Evolutionary conservation across 2,888 invertebrate genomes (phyloP).

Genomic region (Brachyopa scutellaris): DNA sequence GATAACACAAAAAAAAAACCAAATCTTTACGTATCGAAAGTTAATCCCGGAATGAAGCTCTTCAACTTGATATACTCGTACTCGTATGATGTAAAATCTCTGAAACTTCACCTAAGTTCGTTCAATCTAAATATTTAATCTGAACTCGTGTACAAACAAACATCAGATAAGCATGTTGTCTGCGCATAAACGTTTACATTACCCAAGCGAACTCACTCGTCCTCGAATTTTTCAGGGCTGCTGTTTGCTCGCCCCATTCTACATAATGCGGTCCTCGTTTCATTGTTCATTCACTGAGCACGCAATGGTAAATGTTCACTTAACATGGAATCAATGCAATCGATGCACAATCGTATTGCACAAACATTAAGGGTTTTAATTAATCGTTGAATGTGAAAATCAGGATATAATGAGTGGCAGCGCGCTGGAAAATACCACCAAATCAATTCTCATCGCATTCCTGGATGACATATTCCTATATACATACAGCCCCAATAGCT

Average conservation of each 20-base stretch:
- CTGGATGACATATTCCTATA: no score
- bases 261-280: slow-evolving; percentile 42
- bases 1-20: neutral
- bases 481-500: neutral
- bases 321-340: slow-evolving; percentile 44
- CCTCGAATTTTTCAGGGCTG: neutral
- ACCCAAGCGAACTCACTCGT: neutral
- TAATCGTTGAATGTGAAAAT: slow-evolving; percentile 63
- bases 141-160: slow-evolving; percentile 25
- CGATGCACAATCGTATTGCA: slow-evolving; percentile 54
- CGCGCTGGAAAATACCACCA: slow-evolving; percentile 27
- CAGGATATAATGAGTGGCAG: slow-evolving; percentile 58
- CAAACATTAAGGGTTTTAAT: slow-evolving; percentile 64
- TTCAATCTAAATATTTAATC: slow-evolving; percentile 59
- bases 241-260: neutral
- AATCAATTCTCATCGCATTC: neutral
- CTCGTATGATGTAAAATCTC: neutral
- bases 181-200: slow-evolving; percentile 28
- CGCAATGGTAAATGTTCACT: slow-evolving; percentile 47
- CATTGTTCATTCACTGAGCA: slow-evolving; percentile 49
- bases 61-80: no score
- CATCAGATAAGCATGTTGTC: slow-evolving; percentile 26
- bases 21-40: neutral
- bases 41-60: neutral
- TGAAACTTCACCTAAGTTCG: slow-evolving; percentile 33